These are phyloP conservation scores for Galerucella pusilla DNA, from an alignment of 2,888 invertebrate genomes.

Conservation along the genomic window DNA sequence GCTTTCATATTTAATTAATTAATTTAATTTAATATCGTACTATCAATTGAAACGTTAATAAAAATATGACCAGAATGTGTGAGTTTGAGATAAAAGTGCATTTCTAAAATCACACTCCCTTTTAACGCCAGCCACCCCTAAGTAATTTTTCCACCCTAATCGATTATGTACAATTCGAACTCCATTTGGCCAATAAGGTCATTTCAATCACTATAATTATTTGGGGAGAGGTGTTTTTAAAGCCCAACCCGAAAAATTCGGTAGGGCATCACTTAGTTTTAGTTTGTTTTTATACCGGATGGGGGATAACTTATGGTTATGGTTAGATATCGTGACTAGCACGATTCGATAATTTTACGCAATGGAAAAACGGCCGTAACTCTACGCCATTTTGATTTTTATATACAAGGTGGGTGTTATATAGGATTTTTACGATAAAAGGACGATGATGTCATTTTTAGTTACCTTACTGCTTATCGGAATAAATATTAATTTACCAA, in stretches of 20 bases:
- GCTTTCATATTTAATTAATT: not conserved
- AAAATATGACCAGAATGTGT: too few relatives aligned
- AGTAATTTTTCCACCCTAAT: not conserved
- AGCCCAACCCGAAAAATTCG: conserved; percentile 45
- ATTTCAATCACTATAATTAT: conserved; percentile 49
- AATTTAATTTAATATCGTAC: not conserved
- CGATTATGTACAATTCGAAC: conserved; percentile 17
- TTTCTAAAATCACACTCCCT: not conserved
- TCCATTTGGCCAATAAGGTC: conserved; percentile 41
- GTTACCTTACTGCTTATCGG: too few relatives aligned
- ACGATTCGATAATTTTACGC: conserved; percentile 39
- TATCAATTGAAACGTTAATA: too few relatives aligned
- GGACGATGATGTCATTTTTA: too few relatives aligned
- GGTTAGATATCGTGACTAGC: conserved; percentile 53
- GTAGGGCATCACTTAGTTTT: conserved; percentile 39
- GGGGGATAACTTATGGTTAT: conserved; percentile 55
- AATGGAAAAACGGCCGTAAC: conserved; percentile 44
- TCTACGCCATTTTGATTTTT: conserved; percentile 52
- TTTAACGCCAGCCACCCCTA: not conserved
- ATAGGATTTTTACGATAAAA: too few relatives aligned
- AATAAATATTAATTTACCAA: too few relatives aligned
- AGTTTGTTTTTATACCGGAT: conserved; percentile 45
- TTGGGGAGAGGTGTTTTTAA: conserved; percentile 40
- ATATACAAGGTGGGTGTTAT: conserved; percentile 10
- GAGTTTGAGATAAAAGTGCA: too few relatives aligned